Conservation (phyloP, 1,140 invertebrate species). For the Drosophila kohkoa region DNA sequence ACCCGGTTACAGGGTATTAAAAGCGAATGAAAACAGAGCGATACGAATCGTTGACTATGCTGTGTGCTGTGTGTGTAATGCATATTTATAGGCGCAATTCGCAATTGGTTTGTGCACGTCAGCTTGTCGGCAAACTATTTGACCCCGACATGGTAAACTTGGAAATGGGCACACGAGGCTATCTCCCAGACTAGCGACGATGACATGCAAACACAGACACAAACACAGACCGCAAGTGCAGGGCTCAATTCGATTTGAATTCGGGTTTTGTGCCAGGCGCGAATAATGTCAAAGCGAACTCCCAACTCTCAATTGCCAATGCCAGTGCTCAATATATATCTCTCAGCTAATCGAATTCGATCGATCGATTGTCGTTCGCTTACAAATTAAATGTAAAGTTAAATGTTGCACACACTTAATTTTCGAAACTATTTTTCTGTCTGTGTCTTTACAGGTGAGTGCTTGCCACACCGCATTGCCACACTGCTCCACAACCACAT, state of each 20-base stretch:
- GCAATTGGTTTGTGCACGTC: slow-evolving; percentile 74
- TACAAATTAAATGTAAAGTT: background rate
- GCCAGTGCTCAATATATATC: slow-evolving; percentile 7
- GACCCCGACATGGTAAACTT: slow-evolving; percentile 83
- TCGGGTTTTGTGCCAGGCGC: slow-evolving; percentile 43
- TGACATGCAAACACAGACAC: slow-evolving; percentile 43
- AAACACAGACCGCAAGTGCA: background rate
- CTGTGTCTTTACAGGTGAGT: slow-evolving; percentile 60
- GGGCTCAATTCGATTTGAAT: slow-evolving; percentile 7
- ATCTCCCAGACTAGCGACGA: slow-evolving; percentile 37
- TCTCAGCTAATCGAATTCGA: slow-evolving; percentile 16
- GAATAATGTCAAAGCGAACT: slow-evolving; percentile 28
- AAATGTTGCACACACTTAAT: slow-evolving; percentile 47
- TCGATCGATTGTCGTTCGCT: no score
- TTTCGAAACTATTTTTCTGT: slow-evolving; percentile 13
- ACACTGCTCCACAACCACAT: slow-evolving; percentile 32
- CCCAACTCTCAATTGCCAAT: slow-evolving; percentile 47
- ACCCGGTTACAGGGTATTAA: slow-evolving; percentile 4
- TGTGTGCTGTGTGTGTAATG: slow-evolving; percentile 31
- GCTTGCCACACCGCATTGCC: slow-evolving; percentile 42
- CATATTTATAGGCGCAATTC: slow-evolving; percentile 62
- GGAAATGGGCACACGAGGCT: slow-evolving; percentile 76
- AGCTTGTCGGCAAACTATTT: slow-evolving; percentile 64
- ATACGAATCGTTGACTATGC: slow-evolving; percentile 36
- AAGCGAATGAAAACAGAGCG: slow-evolving; percentile 19